Evolutionary conservation across 2,113 vertebrate genomes (phyloP).

Genomic region (Notarius lentiginosus): DNA sequence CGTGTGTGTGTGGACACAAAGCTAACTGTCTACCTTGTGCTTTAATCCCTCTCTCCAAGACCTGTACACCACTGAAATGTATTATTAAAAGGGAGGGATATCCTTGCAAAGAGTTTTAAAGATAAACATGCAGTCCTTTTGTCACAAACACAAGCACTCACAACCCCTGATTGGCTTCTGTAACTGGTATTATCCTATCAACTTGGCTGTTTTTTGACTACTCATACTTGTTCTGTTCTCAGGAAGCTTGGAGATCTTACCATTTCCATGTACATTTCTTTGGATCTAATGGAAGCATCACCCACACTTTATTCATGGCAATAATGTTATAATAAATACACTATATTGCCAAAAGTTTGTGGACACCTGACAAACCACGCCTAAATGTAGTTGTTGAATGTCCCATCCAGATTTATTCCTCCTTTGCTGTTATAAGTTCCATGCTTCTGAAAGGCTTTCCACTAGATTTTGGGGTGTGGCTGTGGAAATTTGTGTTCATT

Average conservation of each 20-base stretch:
- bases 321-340: neutral
- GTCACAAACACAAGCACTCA: neutral
- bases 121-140: neutral
- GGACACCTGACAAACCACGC: neutral
- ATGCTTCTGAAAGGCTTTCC: no score
- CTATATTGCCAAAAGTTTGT: neutral
- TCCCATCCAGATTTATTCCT: neutral
- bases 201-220: no score
- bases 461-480: no score
- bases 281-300: neutral
- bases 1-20: neutral
- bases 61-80: neutral
- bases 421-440: neutral
- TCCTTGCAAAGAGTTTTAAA: neutral
- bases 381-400: neutral
- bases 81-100: neutral
- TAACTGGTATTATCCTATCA: neutral
- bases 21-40: neutral
- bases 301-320: neutral
- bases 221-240: no score
- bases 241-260: no score
- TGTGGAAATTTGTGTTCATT: no score
- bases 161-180: neutral
- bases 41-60: neutral
- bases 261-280: no score